Evolutionary conservation across 1,140 invertebrate species (phyloP).

Genomic region (Drosophila pachea): DNA sequence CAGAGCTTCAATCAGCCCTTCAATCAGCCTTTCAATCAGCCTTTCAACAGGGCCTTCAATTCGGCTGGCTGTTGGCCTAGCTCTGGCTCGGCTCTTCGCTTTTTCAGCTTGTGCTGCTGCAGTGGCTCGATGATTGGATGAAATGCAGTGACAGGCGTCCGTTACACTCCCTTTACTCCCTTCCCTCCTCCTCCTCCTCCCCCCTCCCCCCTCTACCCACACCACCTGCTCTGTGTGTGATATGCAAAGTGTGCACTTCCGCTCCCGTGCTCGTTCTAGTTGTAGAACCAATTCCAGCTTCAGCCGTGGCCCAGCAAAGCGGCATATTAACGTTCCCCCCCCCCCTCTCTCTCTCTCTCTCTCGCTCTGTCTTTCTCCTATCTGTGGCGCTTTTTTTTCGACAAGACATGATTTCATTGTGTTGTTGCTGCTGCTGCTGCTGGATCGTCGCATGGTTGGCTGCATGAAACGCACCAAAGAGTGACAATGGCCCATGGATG

Average conservation of each 20-base stretch:
- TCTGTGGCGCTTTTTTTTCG: slow-evolving; percentile 1
- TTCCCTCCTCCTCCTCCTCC: no score
- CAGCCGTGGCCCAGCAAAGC: slow-evolving; percentile 8
- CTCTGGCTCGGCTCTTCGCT: no score
- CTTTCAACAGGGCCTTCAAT: no score
- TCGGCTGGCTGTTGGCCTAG: no score
- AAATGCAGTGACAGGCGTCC: no score
- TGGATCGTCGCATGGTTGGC: slow-evolving; percentile 41
- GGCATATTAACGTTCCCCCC: slow-evolving; percentile 12
- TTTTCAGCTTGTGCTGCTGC: no score
- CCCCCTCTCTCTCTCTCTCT: no score
- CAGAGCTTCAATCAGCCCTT: no score
- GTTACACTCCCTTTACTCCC: no score
- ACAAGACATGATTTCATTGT: slow-evolving; percentile 24
- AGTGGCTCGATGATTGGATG: no score
- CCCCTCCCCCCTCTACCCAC: not conserved
- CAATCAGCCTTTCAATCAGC: no score
- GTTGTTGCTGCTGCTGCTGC: slow-evolving; percentile 5
- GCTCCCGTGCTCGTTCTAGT: slow-evolving; percentile 1
- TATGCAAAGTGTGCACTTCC: slow-evolving; percentile 32
- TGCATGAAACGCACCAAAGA: slow-evolving; percentile 53
- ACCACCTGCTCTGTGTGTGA: slow-evolving; percentile 4
- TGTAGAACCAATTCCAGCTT: slow-evolving; percentile 16
- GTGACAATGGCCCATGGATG: slow-evolving; percentile 50
- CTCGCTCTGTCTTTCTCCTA: no score